Evolutionary conservation across 2,888 invertebrate species (phyloP).

Genomic region (Escarpia spicata): DNA sequence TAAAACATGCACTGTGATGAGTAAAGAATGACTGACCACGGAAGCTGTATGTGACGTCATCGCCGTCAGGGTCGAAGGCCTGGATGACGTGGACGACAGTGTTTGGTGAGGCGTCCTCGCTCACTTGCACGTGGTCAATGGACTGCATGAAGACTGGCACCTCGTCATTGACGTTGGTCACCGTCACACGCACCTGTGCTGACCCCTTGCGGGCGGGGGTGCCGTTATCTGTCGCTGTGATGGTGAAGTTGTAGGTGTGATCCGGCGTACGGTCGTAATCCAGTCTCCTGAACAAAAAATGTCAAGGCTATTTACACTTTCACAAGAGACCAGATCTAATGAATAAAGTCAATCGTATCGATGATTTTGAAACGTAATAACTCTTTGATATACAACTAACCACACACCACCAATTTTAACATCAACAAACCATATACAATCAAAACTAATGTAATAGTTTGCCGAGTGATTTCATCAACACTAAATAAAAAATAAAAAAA

Average conservation of each 20-base stretch:
- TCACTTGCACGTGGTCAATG: constrained; percentile 44
- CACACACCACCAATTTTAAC: no score
- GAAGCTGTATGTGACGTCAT: constrained; percentile 88
- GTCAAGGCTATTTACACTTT: background rate
- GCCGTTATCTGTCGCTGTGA: constrained; percentile 94
- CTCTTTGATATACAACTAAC: no score
- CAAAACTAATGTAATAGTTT: no score
- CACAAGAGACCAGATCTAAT: background rate
- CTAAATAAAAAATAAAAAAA: no score
- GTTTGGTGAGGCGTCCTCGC: constrained; percentile 61
- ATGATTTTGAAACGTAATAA: no score
- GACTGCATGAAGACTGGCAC: constrained; percentile 73
- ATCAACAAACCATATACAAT: no score
- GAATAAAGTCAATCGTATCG: no score
- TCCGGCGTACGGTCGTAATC: constrained; percentile 59
- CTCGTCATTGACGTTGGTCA: constrained; percentile 98
- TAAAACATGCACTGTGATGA: no score
- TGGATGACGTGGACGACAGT: constrained; percentile 96
- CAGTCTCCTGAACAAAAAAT: constrained; percentile 48
- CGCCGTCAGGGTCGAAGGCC: constrained; percentile 96
- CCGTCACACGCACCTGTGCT: constrained; percentile 92
- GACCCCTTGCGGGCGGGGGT: constrained; percentile 91
- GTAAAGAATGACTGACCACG: constrained; percentile 69
- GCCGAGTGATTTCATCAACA: no score
- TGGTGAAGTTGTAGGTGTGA: constrained; percentile 78